phyloP scores from a whole-genome alignment of 2,797 vertebrate species.

The Tympanoctomys barrerae region DNA sequence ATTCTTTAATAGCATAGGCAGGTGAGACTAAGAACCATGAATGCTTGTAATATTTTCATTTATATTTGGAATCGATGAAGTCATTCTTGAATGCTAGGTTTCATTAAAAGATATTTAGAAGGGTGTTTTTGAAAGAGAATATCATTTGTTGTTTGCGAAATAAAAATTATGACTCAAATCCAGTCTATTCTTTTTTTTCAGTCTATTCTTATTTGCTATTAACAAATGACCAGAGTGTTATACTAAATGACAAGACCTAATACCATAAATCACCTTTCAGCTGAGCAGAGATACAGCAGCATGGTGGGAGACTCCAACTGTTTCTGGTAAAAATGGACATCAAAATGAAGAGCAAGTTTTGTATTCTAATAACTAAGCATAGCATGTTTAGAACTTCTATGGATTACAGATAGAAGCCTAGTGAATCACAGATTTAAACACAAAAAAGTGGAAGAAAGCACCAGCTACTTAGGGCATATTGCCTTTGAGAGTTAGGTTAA shows the following conservation, averaged over 20 bases:
- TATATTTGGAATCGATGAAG: not conserved
- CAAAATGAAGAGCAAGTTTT: not conserved
- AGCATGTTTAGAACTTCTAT: not conserved
- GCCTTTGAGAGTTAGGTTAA: not conserved
- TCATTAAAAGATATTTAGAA: constrained; percentile 22
- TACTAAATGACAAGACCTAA: not conserved
- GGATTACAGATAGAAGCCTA: not conserved
- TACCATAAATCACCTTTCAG: constrained; percentile 8
- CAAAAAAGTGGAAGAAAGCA: not conserved
- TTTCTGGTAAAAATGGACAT: not conserved
- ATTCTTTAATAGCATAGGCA: not conserved
- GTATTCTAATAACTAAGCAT: not conserved
- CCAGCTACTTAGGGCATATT: not conserved
- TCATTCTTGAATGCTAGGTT: constrained; percentile 36
- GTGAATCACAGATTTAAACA: not conserved
- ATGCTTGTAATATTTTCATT: constrained; percentile 4
- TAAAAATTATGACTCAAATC: constrained; percentile 19
- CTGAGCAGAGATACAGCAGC: not conserved
- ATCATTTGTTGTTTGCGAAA: not conserved
- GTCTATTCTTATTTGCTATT: constrained; percentile 35
- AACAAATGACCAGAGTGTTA: constrained; percentile 29
- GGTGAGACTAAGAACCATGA: not conserved
- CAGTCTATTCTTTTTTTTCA: constrained; percentile 34
- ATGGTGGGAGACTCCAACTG: too few relatives aligned
- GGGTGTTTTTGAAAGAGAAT: not conserved